These are phyloP conservation scores for Achroia grisella DNA, from an alignment of 1,140 invertebrate species.

Conservation along the genomic window DNA sequence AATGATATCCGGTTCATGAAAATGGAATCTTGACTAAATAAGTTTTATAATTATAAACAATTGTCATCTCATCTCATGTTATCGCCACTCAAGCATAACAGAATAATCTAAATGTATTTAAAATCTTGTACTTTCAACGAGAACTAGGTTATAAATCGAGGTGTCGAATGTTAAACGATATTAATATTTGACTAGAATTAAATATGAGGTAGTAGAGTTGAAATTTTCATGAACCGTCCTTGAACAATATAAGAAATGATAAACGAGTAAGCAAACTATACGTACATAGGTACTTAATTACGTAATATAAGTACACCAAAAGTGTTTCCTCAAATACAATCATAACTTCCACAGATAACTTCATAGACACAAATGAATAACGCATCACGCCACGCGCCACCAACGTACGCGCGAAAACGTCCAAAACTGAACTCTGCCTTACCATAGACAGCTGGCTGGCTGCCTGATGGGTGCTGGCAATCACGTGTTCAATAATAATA, in stretches of 20 bases:
- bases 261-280: slow-evolving; percentile 3
- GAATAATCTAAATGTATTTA: too few species aligned
- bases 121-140: too few species aligned
- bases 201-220: slow-evolving; percentile 14
- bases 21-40: slow-evolving; percentile 2
- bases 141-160: too few species aligned
- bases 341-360: too few species aligned
- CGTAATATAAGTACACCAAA: slow-evolving; percentile 7
- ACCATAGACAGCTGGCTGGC: slow-evolving; percentile 3
- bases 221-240: slow-evolving; percentile 10
- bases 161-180: too few species aligned
- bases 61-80: too few species aligned
- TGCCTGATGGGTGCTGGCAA: slow-evolving; percentile 18
- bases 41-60: too few species aligned
- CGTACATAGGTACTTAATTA: background rate
- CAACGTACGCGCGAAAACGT: background rate
- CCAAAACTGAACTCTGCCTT: slow-evolving; percentile 6
- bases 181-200: slow-evolving; percentile 1
- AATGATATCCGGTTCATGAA: slow-evolving; percentile 29
- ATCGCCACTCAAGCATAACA: too few species aligned
- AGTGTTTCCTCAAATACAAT: background rate
- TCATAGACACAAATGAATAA: background rate
- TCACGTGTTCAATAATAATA: slow-evolving; percentile 24
- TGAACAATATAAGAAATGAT: slow-evolving; percentile 4
- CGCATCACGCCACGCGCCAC: slow-evolving; percentile 6